phyloP scores from a whole-genome alignment of 2,113 vertebrate species.

The Antechinus flavipes region DNA sequence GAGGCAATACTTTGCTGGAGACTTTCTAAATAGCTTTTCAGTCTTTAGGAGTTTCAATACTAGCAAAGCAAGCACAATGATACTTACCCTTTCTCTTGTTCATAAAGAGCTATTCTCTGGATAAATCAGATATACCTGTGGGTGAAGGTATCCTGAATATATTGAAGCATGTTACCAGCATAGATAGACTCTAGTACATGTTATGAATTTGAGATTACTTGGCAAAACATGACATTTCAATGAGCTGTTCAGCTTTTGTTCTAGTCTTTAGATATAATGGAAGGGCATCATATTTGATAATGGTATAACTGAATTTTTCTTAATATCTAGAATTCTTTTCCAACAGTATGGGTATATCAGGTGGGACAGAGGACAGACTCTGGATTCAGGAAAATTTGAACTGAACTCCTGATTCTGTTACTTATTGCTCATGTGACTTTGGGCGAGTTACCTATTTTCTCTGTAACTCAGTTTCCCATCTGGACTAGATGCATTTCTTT shows the following conservation, averaged over 20 bases:
- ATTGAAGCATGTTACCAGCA: neutral
- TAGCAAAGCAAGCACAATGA: neutral
- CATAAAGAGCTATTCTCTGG: neutral
- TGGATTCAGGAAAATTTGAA: neutral
- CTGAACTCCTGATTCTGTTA: neutral
- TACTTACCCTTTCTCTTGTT: neutral
- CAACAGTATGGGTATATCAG: neutral
- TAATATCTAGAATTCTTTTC: neutral
- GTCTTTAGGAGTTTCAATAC: neutral
- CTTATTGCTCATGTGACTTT: neutral
- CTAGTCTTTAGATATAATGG: neutral
- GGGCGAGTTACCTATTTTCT: neutral
- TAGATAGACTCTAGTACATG: neutral
- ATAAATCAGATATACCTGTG: neutral
- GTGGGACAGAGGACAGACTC: neutral
- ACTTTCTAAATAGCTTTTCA: neutral
- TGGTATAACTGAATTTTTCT: neutral
- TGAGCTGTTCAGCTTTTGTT: neutral
- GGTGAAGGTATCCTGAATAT: constrained; percentile 6
- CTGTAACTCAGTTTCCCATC: neutral
- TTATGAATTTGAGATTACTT: constrained; percentile 6
- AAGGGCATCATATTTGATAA: neutral
- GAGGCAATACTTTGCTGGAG: neutral
- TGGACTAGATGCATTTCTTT: neutral
- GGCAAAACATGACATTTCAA: neutral